Conservation (phyloP, 2,888 invertebrate species). For the Drosophila dives region DNA sequence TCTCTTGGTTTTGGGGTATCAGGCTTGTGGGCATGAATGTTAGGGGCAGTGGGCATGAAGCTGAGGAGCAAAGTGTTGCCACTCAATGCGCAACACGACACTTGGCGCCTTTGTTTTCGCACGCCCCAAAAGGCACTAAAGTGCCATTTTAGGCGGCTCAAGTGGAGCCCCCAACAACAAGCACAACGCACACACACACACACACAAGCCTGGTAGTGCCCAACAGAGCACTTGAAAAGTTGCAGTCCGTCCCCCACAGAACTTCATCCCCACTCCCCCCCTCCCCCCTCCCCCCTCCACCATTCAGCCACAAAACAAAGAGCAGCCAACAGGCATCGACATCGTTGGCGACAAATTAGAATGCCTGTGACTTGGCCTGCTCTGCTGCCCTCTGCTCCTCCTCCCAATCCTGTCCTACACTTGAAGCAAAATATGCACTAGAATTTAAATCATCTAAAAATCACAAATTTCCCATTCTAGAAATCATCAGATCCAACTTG, state of each 20-base stretch:
- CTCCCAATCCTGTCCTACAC: not conserved
- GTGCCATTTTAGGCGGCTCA: slow-evolving; percentile 83
- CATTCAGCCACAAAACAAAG: slow-evolving; percentile 40
- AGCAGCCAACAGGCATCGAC: slow-evolving; percentile 52
- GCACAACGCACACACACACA: slow-evolving; percentile 13
- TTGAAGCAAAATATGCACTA: not conserved
- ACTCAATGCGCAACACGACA: slow-evolving; percentile 77
- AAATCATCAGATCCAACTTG: not conserved
- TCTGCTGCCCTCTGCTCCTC: not conserved
- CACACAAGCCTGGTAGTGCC: slow-evolving; percentile 25
- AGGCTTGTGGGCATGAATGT: not conserved
- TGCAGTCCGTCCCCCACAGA: slow-evolving; percentile 52
- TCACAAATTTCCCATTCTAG: not conserved
- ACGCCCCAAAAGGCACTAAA: slow-evolving; percentile 82
- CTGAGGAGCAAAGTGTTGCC: slow-evolving; percentile 55
- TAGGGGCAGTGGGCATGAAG: not conserved
- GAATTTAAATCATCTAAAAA: too few relatives aligned
- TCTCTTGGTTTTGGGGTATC: not conserved
- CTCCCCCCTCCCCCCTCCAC: not conserved
- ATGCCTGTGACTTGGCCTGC: slow-evolving; percentile 49
- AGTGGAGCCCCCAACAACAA: slow-evolving; percentile 67
- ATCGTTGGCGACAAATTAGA: slow-evolving; percentile 75
- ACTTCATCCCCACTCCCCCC: not conserved
- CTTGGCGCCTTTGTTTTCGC: slow-evolving; percentile 77
- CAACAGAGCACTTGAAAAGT: slow-evolving; percentile 72